Percentiles rank a stretch among this genome's conserved stretches.
phyloP scores from a whole-genome alignment of 92 coral and sea anemone genomes.

The Desmophyllum pertusum region DNA sequence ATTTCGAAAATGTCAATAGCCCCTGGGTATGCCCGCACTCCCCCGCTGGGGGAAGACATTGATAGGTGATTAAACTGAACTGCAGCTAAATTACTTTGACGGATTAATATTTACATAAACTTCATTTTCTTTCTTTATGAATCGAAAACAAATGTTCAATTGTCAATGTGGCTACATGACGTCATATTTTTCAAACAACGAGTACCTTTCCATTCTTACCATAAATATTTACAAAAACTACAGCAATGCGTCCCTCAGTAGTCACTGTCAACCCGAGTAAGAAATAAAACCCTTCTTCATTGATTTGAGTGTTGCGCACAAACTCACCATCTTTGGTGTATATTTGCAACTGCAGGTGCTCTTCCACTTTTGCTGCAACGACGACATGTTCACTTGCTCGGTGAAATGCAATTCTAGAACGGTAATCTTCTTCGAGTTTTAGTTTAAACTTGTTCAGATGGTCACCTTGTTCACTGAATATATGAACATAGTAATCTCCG shows the following conservation, averaged over 20 bases:
- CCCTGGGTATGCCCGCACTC: too few species aligned
- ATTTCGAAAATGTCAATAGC: too few species aligned
- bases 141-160: too few species aligned
- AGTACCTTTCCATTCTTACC: background rate
- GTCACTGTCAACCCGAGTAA: constrained; percentile 18
- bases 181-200: background rate
- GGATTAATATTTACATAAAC: constrained; percentile 22
- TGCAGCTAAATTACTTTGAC: too few species aligned
- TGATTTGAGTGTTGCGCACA: constrained; percentile 6
- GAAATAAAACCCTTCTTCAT: background rate
- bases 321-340: constrained; percentile 37
- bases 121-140: too few species aligned
- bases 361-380: background rate
- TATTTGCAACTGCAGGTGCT: constrained; percentile 14
- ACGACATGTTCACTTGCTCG: constrained; percentile 4
- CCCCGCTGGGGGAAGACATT: too few species aligned
- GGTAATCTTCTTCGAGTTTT: background rate
- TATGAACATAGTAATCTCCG: constrained; percentile 6
- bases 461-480: constrained; percentile 37
- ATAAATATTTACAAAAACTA: background rate
- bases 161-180: background rate
- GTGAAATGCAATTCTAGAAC: background rate
- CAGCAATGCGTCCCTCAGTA: constrained; percentile 31
- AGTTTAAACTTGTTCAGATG: constrained; percentile 14
- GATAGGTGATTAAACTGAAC: too few species aligned